Evolutionary conservation across 2,888 invertebrate genomes (phyloP).

Genomic region (Cacoxenus indagator): DNA sequence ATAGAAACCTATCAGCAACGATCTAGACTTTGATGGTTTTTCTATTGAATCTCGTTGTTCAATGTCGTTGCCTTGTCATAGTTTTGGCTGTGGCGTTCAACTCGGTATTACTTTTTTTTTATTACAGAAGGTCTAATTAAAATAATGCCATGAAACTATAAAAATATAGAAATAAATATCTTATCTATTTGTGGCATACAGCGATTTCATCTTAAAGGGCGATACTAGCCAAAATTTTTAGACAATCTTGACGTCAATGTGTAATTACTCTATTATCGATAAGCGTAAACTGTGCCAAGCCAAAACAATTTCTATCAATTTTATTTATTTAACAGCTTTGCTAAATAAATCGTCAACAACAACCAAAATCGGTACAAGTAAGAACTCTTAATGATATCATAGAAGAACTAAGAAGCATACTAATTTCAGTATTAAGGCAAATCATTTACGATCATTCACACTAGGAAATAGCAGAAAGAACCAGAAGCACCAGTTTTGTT

Average conservation of each 20-base stretch:
- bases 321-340: too few species aligned
- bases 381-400: neutral
- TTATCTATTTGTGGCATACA: too few species aligned
- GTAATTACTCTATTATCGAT: neutral
- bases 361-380: neutral
- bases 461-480: slow-evolving; percentile 11
- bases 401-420: neutral
- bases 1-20: too few species aligned
- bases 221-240: neutral
- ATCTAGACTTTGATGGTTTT: too few species aligned
- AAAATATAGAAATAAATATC: neutral
- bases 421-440: neutral
- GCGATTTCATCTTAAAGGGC: neutral
- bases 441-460: slow-evolving; percentile 3
- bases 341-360: neutral
- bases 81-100: too few species aligned
- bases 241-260: neutral
- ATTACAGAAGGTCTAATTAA: neutral
- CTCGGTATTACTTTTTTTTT: too few species aligned
- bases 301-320: neutral
- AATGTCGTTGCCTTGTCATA: neutral
- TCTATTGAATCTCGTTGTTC: neutral
- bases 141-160: neutral
- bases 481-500: slow-evolving; percentile 9
- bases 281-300: neutral